Evolutionary conservation across 1,140 invertebrate species (phyloP).

Genomic region (Sycophila sp.): DNA sequence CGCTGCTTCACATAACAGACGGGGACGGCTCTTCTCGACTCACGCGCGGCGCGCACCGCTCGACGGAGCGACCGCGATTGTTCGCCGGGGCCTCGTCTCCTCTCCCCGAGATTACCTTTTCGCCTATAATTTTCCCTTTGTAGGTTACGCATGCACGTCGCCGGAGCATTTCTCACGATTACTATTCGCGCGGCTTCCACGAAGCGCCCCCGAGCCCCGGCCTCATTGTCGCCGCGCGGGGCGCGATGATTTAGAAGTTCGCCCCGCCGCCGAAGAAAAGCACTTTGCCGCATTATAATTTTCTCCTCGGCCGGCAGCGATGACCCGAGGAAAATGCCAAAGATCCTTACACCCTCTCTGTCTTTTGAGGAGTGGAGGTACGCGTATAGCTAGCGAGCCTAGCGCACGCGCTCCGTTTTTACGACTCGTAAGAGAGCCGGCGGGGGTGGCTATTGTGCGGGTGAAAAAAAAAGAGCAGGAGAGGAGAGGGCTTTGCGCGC

Average conservation of each 20-base stretch:
- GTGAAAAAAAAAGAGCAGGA: not conserved
- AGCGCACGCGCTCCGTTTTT: not conserved
- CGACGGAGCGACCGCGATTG: too few relatives aligned
- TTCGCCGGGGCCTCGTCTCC: too few relatives aligned
- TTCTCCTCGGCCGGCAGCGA: not conserved
- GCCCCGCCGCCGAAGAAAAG: not conserved
- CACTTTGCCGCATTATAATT: slow-evolving; percentile 7
- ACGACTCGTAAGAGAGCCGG: too few relatives aligned
- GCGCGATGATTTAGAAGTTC: slow-evolving; percentile 13
- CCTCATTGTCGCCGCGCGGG: slow-evolving; percentile 12
- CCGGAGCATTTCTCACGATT: slow-evolving; percentile 36
- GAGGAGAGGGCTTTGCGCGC: not conserved
- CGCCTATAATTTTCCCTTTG: not conserved
- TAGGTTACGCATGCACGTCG: too few relatives aligned
- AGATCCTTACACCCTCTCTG: not conserved
- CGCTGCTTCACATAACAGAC: too few relatives aligned
- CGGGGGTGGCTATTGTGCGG: not conserved
- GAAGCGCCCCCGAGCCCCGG: not conserved
- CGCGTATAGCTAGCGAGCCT: not conserved
- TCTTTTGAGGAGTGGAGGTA: not conserved
- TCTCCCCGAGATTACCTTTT: not conserved
- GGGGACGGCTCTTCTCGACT: too few relatives aligned
- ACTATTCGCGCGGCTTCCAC: slow-evolving; percentile 3
- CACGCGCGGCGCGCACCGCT: too few relatives aligned
- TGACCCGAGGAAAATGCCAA: not conserved